Evolutionary conservation across 2,797 vertebrate species (phyloP).

Genomic region (Cryptoprocta ferox): DNA sequence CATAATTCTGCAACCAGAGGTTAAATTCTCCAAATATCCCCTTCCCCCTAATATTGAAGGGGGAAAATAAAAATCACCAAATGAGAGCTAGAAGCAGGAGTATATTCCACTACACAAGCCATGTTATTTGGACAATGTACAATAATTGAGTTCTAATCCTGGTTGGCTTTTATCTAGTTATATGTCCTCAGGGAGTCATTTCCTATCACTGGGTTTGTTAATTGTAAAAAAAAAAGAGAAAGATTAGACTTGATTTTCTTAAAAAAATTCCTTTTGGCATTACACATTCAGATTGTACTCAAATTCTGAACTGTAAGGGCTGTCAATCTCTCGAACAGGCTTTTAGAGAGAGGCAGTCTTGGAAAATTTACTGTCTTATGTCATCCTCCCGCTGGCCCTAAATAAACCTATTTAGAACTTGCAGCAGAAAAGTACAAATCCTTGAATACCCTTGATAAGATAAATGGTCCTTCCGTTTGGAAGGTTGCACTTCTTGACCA

Average conservation of each 20-base stretch:
- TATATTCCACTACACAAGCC: neutral
- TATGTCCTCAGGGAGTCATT: neutral
- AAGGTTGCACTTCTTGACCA: conserved; percentile 40
- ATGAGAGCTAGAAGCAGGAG: neutral
- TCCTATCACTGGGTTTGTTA: neutral
- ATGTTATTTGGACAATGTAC: neutral
- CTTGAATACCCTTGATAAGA: conserved; percentile 53
- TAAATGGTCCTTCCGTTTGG: conserved; percentile 13
- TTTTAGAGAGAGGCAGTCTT: neutral
- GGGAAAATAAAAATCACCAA: conserved; percentile 8
- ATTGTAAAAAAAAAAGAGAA: neutral
- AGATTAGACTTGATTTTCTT: conserved; percentile 1
- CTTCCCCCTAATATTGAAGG: neutral
- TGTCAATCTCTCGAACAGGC: conserved; percentile 8
- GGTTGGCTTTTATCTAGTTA: neutral
- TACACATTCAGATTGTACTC: neutral
- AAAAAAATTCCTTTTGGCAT: neutral
- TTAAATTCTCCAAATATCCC: neutral
- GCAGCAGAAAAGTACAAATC: neutral
- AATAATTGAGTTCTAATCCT: neutral
- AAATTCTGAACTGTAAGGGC: neutral
- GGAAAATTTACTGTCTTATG: neutral
- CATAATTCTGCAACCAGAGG: neutral
- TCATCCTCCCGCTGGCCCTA: neutral
- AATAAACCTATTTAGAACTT: conserved; percentile 42